Evolutionary conservation across 2,888 invertebrate species (phyloP).

Genomic region (Apoda limacodes): DNA sequence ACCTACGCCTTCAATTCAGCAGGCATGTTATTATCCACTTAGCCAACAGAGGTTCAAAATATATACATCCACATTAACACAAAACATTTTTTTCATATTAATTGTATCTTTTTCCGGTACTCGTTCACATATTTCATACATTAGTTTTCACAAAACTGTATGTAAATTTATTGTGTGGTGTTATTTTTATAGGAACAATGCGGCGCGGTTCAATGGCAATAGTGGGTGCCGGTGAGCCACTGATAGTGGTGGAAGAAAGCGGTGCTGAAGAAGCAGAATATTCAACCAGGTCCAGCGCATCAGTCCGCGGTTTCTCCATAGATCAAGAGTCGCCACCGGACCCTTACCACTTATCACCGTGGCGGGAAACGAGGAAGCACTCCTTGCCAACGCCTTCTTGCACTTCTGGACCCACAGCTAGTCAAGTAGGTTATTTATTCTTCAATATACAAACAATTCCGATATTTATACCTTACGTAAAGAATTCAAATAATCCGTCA

Average conservation of each 20-base stretch:
- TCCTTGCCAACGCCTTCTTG: slow-evolving; percentile 88
- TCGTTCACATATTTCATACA: no score
- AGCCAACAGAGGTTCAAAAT: no score
- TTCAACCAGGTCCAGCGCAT: slow-evolving; percentile 59
- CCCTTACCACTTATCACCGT: slow-evolving; percentile 85
- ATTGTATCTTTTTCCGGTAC: no score
- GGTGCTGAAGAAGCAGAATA: slow-evolving; percentile 76
- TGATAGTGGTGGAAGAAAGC: slow-evolving; percentile 87
- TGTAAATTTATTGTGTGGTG: no score
- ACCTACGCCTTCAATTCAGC: no score
- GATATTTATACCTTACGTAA: no score
- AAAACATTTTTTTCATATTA: no score
- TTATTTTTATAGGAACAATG: slow-evolving; percentile 55
- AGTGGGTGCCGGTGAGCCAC: slow-evolving; percentile 74
- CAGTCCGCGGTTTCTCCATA: slow-evolving; percentile 72
- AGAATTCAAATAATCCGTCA: no score
- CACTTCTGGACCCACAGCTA: slow-evolving; percentile 87
- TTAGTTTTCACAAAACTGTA: no score
- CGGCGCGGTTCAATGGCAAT: slow-evolving; percentile 77
- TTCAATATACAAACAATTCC: background rate
- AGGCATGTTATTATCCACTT: no score
- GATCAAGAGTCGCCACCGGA: slow-evolving; percentile 84
- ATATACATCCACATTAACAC: no score
- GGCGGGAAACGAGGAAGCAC: slow-evolving; percentile 84
- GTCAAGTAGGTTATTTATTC: slow-evolving; percentile 73